A percentile compares a stretch with the other conserved stretches of the same genome.
phyloP scores from a whole-genome alignment of 1,140 invertebrate genomes.

The Pseudomyrmex gracilis region DNA sequence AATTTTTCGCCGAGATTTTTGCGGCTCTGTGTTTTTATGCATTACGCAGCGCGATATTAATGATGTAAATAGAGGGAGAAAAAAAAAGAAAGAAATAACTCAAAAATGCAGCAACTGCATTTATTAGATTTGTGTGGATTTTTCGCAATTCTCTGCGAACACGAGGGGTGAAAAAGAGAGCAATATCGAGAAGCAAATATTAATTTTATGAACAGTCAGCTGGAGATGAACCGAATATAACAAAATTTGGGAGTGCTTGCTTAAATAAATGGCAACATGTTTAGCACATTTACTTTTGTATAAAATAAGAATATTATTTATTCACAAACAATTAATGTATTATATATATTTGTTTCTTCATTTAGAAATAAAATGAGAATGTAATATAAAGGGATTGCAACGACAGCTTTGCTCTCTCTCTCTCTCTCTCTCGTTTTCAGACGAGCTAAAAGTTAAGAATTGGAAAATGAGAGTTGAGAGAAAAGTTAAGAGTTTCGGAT shows the following conservation, averaged over 20 bases:
- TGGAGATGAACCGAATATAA: neutral
- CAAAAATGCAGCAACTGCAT: neutral
- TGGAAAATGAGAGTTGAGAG: neutral
- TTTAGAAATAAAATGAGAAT: no score
- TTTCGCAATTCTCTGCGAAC: conserved; percentile 10
- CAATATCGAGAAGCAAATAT: neutral
- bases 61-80: neutral
- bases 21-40: conserved; percentile 20
- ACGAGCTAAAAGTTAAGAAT: neutral
- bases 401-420: neutral
- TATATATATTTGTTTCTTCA: no score
- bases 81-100: neutral
- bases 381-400: no score
- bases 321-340: no score
- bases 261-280: no score
- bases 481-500: neutral
- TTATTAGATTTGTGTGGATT: conserved; percentile 3
- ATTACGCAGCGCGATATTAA: conserved; percentile 1
- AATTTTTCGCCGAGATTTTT: conserved; percentile 47
- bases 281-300: no score
- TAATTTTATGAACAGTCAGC: neutral
- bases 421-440: neutral
- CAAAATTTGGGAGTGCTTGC: neutral
- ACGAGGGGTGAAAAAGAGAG: neutral
- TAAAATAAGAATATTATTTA: no score